Evolutionary conservation across 2,797 vertebrate genomes (phyloP), one percentile per base, ranked within the genome.

Genomic region (Acrossocheilus wenchowensis): DNA sequence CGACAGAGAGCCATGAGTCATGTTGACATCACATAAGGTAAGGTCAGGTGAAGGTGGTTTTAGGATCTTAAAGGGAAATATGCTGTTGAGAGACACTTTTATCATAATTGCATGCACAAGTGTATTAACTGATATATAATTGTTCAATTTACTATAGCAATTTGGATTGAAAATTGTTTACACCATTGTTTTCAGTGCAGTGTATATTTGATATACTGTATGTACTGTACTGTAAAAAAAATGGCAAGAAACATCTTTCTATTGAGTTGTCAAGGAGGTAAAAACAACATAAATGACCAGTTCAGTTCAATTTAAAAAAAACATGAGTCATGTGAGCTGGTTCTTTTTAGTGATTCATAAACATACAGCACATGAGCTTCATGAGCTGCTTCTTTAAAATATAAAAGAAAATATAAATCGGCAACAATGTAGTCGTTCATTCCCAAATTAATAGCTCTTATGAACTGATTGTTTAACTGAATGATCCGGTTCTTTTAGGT

Each of bases 1-100:
- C 9, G 45, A 45, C 23, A 64, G 26, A 78, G 11, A 78, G 52
- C 2, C 7, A 3, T 78, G 77, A 80, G 60, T 81, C 78, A 81
- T 68, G 60, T 30, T 30, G 39, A 62, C 78, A 79, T 26, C 57
- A 80, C 26, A 10, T 45, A 30, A 64, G 52, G 5, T 41, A 62
- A 41, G 52, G 21, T 78, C 34, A 12, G 21, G 36, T 62, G 23
- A 78, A 78, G 34, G 34, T 57, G 0, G 34, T 41, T 60, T 60
- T 41, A 78, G 6, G 41, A 2, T 8, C 21, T 15, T 78, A 5
- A 78, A 57, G 19, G 9, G 4, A 71, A 71, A 41, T 41, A 19
- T 68, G 15, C 6, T 36, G 15, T 36, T 36, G 30, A 68, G 64
- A 19, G 14, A 34, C 64, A 66, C 26, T 36, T 30, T 68, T 34